Percentiles rank a stretch among this genome's conserved stretches.
Conservation (phyloP, 2,113 vertebrate genomes). For the Leucosticte australis region DNA sequence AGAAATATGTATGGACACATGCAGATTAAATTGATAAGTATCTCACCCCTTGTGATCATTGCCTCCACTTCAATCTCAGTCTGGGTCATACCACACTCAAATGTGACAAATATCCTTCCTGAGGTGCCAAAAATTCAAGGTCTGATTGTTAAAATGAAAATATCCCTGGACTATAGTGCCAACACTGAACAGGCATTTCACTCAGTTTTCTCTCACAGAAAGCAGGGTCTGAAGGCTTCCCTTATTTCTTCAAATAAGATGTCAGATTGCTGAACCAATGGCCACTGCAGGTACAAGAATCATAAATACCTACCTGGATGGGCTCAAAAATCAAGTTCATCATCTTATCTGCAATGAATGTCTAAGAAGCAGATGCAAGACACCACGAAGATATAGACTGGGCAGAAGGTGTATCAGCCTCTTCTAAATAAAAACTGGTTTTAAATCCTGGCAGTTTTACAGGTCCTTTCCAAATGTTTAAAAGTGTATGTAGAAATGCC, state of each 20-base stretch:
- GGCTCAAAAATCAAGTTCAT: neutral
- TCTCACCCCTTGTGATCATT: neutral
- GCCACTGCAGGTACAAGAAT: neutral
- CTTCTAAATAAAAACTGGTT: neutral
- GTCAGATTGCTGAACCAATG: neutral
- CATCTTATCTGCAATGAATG: neutral
- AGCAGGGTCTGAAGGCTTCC: neutral
- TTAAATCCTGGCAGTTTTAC: neutral
- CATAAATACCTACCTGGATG: neutral
- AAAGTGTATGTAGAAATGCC: neutral
- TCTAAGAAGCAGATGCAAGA: neutral
- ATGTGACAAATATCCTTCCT: neutral
- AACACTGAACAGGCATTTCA: neutral
- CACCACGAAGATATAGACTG: neutral
- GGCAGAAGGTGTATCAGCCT: neutral
- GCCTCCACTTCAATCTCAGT: neutral
- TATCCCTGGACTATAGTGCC: neutral
- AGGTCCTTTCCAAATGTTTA: neutral
- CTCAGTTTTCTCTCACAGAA: neutral
- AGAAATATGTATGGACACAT: neutral
- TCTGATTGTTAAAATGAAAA: slow-evolving; percentile 3
- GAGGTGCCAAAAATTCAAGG: neutral
- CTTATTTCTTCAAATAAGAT: neutral
- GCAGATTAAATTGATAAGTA: neutral
- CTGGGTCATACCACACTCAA: neutral